A percentile compares a stretch with the other conserved stretches of the same genome.
Conservation (phyloP, 1,140 invertebrate genomes). For the Atopsyche davidsoni region DNA sequence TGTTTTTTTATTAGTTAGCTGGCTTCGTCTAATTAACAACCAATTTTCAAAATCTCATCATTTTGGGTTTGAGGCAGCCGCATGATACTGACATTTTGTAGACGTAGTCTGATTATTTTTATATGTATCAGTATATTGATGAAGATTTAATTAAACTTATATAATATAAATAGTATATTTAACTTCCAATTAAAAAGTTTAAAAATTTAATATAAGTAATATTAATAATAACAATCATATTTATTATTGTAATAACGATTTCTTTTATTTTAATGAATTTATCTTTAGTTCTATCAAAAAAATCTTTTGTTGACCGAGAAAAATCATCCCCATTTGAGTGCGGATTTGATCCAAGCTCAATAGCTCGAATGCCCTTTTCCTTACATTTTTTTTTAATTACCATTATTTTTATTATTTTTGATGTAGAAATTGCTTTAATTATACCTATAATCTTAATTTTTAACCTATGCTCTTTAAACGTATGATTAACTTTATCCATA, state of each 20-base stretch:
- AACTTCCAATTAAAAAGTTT: conserved; percentile 62
- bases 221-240: conserved; percentile 36
- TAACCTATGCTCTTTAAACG: conserved; percentile 35
- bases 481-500: conserved; percentile 38
- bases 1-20: conserved; percentile 53
- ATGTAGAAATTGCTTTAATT: conserved; percentile 56
- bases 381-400: conserved; percentile 57
- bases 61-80: conserved; percentile 1
- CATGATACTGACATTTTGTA: conserved; percentile 70
- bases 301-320: conserved; percentile 49
- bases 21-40: conserved; percentile 45
- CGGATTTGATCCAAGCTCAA: conserved; percentile 54
- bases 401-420: conserved; percentile 61
- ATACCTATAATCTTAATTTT: conserved; percentile 46
- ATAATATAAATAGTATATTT: conserved; percentile 64
- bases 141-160: conserved; percentile 54
- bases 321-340: conserved; percentile 57
- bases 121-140: conserved; percentile 63
- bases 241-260: conserved; percentile 39
- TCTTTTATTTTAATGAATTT: conserved; percentile 45
- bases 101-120: conserved; percentile 68
- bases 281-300: conserved; percentile 47
- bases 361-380: conserved; percentile 51
- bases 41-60: conserved; percentile 33
- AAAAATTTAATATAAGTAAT: conserved; percentile 48